Percentiles rank a stretch among this genome's conserved stretches.
Conservation (phyloP, 2,797 vertebrate genomes). For the Acrocephalus scirpaceus region DNA sequence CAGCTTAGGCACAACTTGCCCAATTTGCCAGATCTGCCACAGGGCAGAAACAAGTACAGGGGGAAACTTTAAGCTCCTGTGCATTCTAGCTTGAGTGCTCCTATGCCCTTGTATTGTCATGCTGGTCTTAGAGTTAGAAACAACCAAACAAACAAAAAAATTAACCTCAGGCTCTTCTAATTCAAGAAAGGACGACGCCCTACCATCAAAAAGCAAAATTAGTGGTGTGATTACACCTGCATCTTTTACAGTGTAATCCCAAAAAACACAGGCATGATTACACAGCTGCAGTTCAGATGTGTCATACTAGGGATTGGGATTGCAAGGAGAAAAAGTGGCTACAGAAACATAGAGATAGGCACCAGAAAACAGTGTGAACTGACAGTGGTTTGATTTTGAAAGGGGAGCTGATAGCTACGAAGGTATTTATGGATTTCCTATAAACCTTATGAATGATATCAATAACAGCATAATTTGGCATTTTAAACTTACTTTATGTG, state of each 20-base stretch:
- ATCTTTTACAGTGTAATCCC: constrained; percentile 56
- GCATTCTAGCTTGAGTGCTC: neutral
- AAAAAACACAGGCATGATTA: constrained; percentile 78
- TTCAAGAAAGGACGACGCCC: neutral
- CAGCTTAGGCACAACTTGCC: neutral
- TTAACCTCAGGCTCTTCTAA: neutral
- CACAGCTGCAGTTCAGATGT: neutral
- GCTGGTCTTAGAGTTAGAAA: neutral
- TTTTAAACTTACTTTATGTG: neutral
- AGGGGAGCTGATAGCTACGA: neutral
- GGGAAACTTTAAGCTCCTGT: neutral
- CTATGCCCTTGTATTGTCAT: neutral
- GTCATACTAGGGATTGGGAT: neutral
- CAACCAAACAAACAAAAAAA: neutral
- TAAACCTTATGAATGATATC: neutral
- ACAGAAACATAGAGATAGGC: neutral
- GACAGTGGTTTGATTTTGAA: neutral
- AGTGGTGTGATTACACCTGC: constrained; percentile 77
- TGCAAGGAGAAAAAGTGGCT: neutral
- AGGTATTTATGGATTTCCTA: neutral
- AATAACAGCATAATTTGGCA: neutral
- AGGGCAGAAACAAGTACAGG: neutral
- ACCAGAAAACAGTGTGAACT: neutral
- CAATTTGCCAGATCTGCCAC: neutral
- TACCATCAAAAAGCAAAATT: constrained; percentile 83